Evolutionary conservation across 2,888 invertebrate genomes (phyloP), one percentile per base, ranked within the genome.

Genomic region (Bedellia somnulentella): DNA sequence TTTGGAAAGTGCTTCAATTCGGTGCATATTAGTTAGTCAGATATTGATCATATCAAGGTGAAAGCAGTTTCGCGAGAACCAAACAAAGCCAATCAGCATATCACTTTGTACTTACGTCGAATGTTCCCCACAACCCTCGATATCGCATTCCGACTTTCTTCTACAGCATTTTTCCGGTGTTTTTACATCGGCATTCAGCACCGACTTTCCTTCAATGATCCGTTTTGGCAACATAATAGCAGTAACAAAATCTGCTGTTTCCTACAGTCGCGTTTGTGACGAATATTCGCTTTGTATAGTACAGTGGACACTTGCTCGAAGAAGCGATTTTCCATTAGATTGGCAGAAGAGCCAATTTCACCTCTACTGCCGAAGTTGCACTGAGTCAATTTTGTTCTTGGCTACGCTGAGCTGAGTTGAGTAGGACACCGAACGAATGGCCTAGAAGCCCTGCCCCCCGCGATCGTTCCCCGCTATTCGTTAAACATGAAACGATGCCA

Each of bases 181-280:
- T 49, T 53, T 58, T 30, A 42, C 47, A 42, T 66, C 57, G 31
- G 53, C 49, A 38, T 70, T 77, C 75, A 77, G 61, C 73, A 73
- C 54, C 64, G 76, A 67, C 49, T 76, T 73, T 77, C 77, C 58
- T 73, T 75, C 64, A 63, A 77, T 55, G 75, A 77, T 58, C 71
- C 76, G 75, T 77, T 77, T 71, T 73, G 73, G 61, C 76, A 77
- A 56, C 77, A 77, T 77, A 77, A 57, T 70, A 77, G 53, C 37
- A 77, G 49, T 16, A 77, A 47, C 36, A 77, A 57, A 36, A 77
- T 73, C 49, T 75, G 71, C 51, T 73, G 71, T 47, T 76, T 75
- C 36, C 71, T 57, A 49, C 73, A 75, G 41, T 70, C 68, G 32
- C 68, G 60, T 48, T 67, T 63, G 42, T 61, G 57, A 37, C 58